phyloP scores from a whole-genome alignment of 2,797 vertebrate species.

The Rhynchonycteris naso region DNA sequence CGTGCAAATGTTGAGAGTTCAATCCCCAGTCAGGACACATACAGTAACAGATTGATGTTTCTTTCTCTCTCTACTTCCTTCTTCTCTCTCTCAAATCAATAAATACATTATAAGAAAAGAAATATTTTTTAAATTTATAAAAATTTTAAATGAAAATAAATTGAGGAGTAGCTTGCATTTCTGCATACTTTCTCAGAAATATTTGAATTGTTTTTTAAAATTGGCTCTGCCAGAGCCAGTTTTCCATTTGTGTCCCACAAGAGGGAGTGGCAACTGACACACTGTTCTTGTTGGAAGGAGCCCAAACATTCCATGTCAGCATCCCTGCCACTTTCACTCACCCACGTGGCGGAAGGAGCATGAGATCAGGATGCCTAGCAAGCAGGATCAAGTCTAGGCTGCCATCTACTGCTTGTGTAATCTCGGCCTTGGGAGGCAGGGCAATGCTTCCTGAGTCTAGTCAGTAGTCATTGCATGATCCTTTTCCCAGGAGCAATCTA shows the following conservation, averaged over 20 bases:
- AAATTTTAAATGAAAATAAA: neutral
- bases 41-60: no score
- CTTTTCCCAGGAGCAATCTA: neutral
- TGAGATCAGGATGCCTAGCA: neutral
- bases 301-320: neutral
- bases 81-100: no score
- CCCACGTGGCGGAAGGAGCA: neutral
- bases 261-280: neutral
- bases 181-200: constrained; percentile 23
- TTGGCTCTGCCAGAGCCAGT: neutral
- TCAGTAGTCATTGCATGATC: neutral
- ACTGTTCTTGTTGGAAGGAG: neutral
- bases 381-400: neutral
- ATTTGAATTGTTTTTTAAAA: constrained; percentile 43
- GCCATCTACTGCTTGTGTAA: neutral
- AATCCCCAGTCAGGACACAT: no score
- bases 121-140: neutral
- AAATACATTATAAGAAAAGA: no score
- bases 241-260: constrained; percentile 14
- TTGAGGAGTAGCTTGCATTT: neutral
- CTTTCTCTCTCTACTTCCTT: no score
- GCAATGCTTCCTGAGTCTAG: neutral
- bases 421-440: neutral
- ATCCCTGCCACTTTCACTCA: neutral
- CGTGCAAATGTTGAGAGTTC: no score